Conservation (phyloP, 2,888 invertebrate species). For the Tenthredo amoena region DNA sequence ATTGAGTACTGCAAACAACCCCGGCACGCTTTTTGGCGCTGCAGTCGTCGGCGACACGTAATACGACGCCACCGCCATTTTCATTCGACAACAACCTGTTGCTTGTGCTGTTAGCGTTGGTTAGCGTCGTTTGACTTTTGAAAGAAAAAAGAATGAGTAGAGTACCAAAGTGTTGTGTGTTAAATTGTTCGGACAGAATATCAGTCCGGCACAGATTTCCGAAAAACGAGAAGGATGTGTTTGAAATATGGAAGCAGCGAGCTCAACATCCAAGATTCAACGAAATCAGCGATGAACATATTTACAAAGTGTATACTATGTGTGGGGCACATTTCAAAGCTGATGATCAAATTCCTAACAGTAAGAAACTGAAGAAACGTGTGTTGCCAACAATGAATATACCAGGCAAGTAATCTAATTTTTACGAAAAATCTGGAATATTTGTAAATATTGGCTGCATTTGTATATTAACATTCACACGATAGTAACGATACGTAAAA, state of each 20-base stretch:
- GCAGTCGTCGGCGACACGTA: not conserved
- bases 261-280: constrained; percentile 6
- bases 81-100: not conserved
- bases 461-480: not conserved
- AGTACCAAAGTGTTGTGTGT: not conserved
- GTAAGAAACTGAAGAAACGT: constrained; percentile 13
- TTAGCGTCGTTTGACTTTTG: not conserved
- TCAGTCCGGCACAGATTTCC: constrained; percentile 1
- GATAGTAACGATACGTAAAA: not conserved
- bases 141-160: not conserved
- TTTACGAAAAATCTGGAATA: not conserved
- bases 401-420: constrained; percentile 9
- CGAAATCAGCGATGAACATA: not conserved
- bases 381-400: constrained; percentile 10
- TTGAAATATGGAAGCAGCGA: not conserved
- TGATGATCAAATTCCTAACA: not conserved
- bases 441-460: not conserved
- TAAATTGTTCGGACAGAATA: not conserved
- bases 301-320: constrained; percentile 5
- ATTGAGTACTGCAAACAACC: constrained; percentile 23
- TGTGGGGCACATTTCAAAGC: not conserved
- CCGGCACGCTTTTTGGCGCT: constrained; percentile 19
- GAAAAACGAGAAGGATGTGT: not conserved
- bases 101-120: not conserved
- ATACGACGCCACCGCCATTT: not conserved